Evolutionary conservation across 2,113 vertebrate genomes (phyloP).

Genomic region (Ophthalmotilapia sp.): DNA sequence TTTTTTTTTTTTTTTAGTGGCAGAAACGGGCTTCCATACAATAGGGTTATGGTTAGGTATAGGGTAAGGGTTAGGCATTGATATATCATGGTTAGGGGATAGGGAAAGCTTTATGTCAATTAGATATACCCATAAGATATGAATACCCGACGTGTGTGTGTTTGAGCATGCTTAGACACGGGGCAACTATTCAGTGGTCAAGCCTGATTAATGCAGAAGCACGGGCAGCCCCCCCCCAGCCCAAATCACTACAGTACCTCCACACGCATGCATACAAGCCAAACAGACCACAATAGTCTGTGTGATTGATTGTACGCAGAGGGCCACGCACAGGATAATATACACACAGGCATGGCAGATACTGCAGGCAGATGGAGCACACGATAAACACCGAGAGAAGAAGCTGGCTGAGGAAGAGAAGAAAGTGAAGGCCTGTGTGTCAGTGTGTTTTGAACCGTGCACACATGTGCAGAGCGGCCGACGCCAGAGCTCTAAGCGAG

Average conservation of each 20-base stretch:
- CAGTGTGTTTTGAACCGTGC: slow-evolving; percentile 17
- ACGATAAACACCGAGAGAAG: slow-evolving; percentile 39
- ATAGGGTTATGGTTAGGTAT: neutral
- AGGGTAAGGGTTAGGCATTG: neutral
- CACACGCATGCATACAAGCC: neutral
- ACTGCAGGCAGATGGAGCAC: slow-evolving; percentile 41
- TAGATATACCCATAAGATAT: neutral
- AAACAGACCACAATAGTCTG: slow-evolving; percentile 1
- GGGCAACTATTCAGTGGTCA: slow-evolving; percentile 60
- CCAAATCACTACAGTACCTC: slow-evolving; percentile 30
- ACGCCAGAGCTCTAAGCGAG: neutral
- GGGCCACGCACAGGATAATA: slow-evolving; percentile 26
- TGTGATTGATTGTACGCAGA: slow-evolving; percentile 29
- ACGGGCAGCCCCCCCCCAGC: slow-evolving; percentile 20
- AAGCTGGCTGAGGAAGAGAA: slow-evolving; percentile 43
- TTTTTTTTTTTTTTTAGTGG: no score
- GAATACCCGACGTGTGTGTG: neutral
- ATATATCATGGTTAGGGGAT: neutral
- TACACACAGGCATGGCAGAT: slow-evolving; percentile 40
- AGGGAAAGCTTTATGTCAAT: neutral
- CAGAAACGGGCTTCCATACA: no score
- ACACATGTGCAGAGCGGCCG: slow-evolving; percentile 18
- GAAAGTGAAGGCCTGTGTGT: slow-evolving; percentile 34
- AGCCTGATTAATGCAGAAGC: slow-evolving; percentile 64
- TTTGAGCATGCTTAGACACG: slow-evolving; percentile 15